Base-by-base conservation (phyloP, 2,888 invertebrate species). In the Myopa tessellatipennis region DNA sequence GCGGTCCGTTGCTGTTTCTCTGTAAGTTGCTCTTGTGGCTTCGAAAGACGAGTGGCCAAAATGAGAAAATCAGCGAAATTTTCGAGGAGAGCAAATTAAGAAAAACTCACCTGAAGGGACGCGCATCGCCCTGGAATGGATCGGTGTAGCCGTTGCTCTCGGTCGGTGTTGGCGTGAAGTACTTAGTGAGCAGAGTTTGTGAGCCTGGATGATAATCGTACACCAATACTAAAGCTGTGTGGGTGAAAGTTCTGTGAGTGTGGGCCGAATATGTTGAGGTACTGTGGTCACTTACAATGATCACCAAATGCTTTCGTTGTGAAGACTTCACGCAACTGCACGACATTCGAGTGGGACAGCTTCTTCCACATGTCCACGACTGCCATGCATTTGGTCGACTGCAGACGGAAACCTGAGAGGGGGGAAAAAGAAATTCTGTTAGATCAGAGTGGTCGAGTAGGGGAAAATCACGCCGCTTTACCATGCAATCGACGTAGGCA, bases 271-370 rank as follows among this genome's bases (percentile, higher is more conserved):
- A 70, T 70, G 14, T 45, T 67, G 67, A 16, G 4, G 16, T 18
- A 55, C 36, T 65, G 50, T 70, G 58, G 34, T n/a, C 60, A 92
- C 94, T 92, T 90, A 97, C 97, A 98, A 90, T 95, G 94, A 91
- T 99, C 99, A 84, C 96, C 96, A 90, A 99, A 99, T 69, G 95
- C 95, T 90, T 97, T 96, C 61, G 98, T 98, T 58, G 96, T 95
- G 90, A 98, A 98, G 83, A 96, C 95, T 88, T 98, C 98, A 86
- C 95, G 93, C 78, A 99, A 91, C 84, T 95, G 95, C 79, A 98
- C 96, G 83, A 99, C 93, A 91, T 98, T 98, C 84, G 98, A 96
- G 90, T 99, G 98, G 86, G 94, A 94, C 77, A 99, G 91, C 90
- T 96, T 95, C 89, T 97, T 97, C 99, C 99, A 99, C 91, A 94